Evolutionary conservation across 2,797 vertebrate species (phyloP), one percentile per base, ranked within the genome.

Genomic region (Gymnoscopelus braueri): DNA sequence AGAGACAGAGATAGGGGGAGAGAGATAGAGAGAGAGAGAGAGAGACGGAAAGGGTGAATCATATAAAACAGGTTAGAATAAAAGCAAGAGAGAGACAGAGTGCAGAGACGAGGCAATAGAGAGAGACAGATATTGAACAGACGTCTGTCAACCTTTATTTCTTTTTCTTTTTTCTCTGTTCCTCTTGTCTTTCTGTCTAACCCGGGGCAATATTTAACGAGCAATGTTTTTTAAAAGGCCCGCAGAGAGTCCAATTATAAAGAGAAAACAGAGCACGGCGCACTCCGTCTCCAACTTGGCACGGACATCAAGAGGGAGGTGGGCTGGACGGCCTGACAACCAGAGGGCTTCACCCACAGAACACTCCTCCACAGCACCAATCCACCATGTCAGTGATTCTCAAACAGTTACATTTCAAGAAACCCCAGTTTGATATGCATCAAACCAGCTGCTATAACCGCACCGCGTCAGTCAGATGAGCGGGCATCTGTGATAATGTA

Each of bases 151-250:
- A 69, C 48, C 57, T 60, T 54, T 78, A 75, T 65, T 66, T 24
- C 60, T 73, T 66, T 3, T 29, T 29, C 26, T 29, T 29, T 29
- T 73, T 66, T 3, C 3, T 29, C 26, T 29, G 2, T 29, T 29
- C 26, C 0, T 2, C 26, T 29, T 29, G 3, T 29, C 26, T 29
- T 29, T 29, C 26, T 29, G 26, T 29, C 54, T 8, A 60, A 72
- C 35, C 47, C 29, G 23, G 2, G 56, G 54, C 69, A 67, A 72
- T 83, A 85, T 86, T 88, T 87, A 85, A 79, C 65, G 84, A 88
- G 80, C 49, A 10, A 77, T 79, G 73, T 77, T 80, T 87, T 84
- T 80, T 29, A 77, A 85, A 85, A 73, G 59, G 44, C 51, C 12
- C 56, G 67, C 72, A 62, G 71, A 66, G 57, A 71, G 67, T 76